phyloP scores from a whole-genome alignment of 2,888 invertebrate genomes.

The Heliothis peltigera region DNA sequence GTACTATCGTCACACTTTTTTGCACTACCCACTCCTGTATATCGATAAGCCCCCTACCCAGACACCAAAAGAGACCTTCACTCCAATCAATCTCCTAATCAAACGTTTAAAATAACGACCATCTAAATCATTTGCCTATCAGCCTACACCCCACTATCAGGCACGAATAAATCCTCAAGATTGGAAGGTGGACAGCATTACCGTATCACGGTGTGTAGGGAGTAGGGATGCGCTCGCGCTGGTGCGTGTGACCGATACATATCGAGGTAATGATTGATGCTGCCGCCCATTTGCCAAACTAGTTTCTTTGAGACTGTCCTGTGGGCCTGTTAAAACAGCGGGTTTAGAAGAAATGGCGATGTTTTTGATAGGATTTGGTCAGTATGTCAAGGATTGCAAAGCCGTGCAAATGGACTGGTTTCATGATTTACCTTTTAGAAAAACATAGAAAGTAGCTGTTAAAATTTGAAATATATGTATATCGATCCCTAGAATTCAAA shows the following conservation, averaged over 20 bases:
- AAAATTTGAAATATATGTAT: too few species aligned
- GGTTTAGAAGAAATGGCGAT: background rate
- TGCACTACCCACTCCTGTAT: too few species aligned
- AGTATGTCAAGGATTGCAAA: too few species aligned
- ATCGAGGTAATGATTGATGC: constrained; percentile 85
- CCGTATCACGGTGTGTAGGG: constrained; percentile 25
- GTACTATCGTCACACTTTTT: too few species aligned
- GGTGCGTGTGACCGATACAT: constrained; percentile 82
- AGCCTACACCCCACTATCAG: constrained; percentile 32
- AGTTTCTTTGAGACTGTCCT: constrained; percentile 64
- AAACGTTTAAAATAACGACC: constrained; percentile 14
- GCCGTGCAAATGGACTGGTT: too few species aligned
- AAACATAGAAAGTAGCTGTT: too few species aligned
- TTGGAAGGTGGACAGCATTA: constrained; percentile 44
- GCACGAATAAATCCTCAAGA: constrained; percentile 41
- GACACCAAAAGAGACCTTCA: too few species aligned
- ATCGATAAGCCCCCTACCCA: too few species aligned
- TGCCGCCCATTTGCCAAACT: constrained; percentile 80
- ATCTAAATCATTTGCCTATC: constrained; percentile 39
- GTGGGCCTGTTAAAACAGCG: constrained; percentile 39
- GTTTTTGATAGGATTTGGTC: background rate
- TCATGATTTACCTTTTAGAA: too few species aligned
- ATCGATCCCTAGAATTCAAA: too few species aligned
- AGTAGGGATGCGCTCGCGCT: constrained; percentile 39
- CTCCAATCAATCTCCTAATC: constrained; percentile 13